Percentiles rank a stretch among this genome's conserved stretches.
phyloP scores from a whole-genome alignment of 2,888 invertebrate species.

The Myopa tessellatipennis region DNA sequence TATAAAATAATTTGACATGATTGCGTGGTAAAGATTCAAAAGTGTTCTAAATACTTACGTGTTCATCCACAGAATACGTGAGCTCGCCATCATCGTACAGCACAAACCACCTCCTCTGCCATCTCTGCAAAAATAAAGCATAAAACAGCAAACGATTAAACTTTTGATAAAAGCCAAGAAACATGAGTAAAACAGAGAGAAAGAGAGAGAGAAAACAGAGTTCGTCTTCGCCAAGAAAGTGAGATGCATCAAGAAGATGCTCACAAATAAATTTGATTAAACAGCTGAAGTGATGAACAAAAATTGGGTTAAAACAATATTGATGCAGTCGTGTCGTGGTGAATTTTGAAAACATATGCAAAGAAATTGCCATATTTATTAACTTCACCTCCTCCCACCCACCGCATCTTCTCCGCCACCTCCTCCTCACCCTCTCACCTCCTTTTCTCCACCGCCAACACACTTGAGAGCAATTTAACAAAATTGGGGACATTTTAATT shows the following conservation, averaged over 20 bases:
- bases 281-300: slow-evolving; percentile 45
- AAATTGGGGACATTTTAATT: slow-evolving; percentile 33
- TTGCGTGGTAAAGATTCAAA: background rate
- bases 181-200: background rate
- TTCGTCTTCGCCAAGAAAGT: background rate
- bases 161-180: background rate
- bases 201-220: background rate
- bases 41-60: slow-evolving; percentile 79
- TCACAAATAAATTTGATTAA: background rate
- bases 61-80: slow-evolving; percentile 97
- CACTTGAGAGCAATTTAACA: slow-evolving; percentile 11
- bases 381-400: background rate
- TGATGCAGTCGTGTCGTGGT: background rate
- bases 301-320: slow-evolving; percentile 50
- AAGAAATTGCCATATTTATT: slow-evolving; percentile 21
- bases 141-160: slow-evolving; percentile 11
- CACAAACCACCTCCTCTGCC: slow-evolving; percentile 98
- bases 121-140: slow-evolving; percentile 81
- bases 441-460: background rate
- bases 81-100: slow-evolving; percentile 97
- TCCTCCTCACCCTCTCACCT: too few relatives aligned
- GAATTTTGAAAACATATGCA: slow-evolving; percentile 21
- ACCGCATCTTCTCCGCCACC: too few relatives aligned
- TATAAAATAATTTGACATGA: too few relatives aligned
- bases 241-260: background rate